These are phyloP conservation scores for Odontophorus gujanensis DNA, from an alignment of 2,113 vertebrate species.

Conservation along the genomic window DNA sequence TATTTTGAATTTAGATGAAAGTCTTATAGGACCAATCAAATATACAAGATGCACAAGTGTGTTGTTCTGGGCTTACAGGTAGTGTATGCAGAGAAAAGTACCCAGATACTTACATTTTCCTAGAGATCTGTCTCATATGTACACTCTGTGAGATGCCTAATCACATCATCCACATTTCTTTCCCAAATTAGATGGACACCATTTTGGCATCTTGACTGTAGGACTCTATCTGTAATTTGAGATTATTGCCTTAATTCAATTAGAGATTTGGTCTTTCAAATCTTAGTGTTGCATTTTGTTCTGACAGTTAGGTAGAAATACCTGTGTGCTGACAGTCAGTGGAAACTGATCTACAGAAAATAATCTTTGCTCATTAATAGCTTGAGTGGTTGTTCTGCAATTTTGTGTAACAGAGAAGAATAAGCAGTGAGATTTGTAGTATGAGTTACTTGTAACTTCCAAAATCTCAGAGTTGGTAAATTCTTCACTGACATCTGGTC, in stretches of 20 bases:
- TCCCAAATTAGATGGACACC: conserved; percentile 16
- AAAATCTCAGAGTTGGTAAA: background rate
- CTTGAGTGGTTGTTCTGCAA: conserved; percentile 7
- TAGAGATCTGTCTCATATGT: background rate
- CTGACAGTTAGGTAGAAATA: background rate
- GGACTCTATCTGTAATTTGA: conserved; percentile 23
- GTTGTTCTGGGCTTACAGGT: conserved; percentile 37
- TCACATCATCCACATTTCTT: conserved; percentile 11
- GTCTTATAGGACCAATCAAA: conserved; percentile 67
- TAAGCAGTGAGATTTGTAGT: background rate
- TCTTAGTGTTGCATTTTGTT: conserved; percentile 24
- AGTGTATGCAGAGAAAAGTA: background rate
- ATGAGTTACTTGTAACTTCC: conserved; percentile 41
- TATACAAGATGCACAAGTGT: conserved; percentile 41
- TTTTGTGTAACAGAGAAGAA: conserved; percentile 1
- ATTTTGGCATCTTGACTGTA: conserved; percentile 62
- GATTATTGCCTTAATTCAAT: conserved; percentile 57
- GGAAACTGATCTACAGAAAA: conserved; percentile 29
- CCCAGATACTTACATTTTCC: conserved; percentile 31
- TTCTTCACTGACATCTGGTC: background rate
- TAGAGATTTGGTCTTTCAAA: conserved; percentile 1
- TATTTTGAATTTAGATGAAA: conserved; percentile 72
- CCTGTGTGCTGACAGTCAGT: conserved; percentile 48
- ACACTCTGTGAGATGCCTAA: conserved; percentile 22
- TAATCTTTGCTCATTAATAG: conserved; percentile 38